Base-by-base conservation (phyloP, 2,797 vertebrate species). In the Salarias fasciatus region DNA sequence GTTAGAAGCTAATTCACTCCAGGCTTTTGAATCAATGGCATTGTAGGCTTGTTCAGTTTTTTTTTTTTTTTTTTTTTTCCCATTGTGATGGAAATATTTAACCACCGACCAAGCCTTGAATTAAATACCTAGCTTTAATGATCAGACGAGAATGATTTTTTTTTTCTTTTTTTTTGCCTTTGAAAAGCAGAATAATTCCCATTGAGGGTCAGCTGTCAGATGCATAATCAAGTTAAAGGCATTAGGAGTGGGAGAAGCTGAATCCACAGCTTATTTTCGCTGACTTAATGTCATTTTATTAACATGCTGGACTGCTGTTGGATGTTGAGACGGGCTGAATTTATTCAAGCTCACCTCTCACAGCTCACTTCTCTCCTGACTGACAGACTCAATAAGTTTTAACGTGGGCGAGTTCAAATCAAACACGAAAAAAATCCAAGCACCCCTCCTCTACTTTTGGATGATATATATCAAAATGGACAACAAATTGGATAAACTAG, bases 1-100 rank as follows among this genome's bases (percentile, higher is more conserved):
- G 45, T 72, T 66, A 71, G 43, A 56, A 64, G 59, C 18, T 65
- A 65, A 79, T 73, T 70, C 56, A 42, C 36, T 75, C 12, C 52
- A 56, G 52, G 63, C 75, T 53, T 59, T 33, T 51, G 42, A 70
- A 53, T 54, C 55, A 74, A 64, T 68, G 65, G 61, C 55, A 70
- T 68, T 50, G 64, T 64, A 57, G 13, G 66, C n/a, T 11, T 37
- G 15, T 38, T 2, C 8, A 2, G 9, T 60, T 64, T 56, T 72
- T 37, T 57, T 62, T 53, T 11, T 37, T 57, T 62, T 53, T n/a
- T n/a, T n/a, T n/a, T 37, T 57, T 62, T 53, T 11, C 33, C 9
- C 33, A 35, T 35, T 35, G 33, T 35, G 4, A 35, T 55, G n/a
- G 46, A 58, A 64, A 41, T 56, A 60, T 75, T 60, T 35, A 44